phyloP scores from a whole-genome alignment of 2,113 vertebrate species.

The Arvicanthis niloticus region DNA sequence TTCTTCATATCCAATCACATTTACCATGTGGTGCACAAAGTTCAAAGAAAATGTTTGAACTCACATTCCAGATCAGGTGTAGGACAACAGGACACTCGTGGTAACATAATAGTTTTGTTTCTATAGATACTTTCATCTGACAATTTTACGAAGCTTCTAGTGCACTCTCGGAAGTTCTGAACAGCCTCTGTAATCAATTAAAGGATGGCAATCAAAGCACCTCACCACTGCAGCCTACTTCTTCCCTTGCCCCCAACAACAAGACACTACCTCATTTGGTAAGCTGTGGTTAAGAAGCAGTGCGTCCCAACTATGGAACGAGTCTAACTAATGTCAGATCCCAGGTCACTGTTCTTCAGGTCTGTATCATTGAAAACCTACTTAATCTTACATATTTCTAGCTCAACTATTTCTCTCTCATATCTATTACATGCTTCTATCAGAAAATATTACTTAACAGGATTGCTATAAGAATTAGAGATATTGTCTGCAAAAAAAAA shows the following conservation, averaged over 20 bases:
- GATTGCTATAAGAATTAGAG: not conserved
- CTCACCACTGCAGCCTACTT: not conserved
- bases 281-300: not conserved
- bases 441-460: conserved; percentile 29
- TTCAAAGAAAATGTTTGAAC: not conserved
- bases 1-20: not conserved
- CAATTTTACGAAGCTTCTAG: not conserved
- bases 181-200: not conserved
- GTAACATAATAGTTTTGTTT: not conserved
- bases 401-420: not conserved
- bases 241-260: not conserved
- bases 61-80: not conserved
- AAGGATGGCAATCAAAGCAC: not conserved
- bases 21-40: not conserved
- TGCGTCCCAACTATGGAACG: not conserved
- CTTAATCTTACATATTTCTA: conserved; percentile 32
- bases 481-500: not conserved
- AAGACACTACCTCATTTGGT: not conserved
- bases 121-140: not conserved
- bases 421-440: not conserved
- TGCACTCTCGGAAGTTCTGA: not conserved
- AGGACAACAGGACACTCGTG: not conserved
- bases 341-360: not conserved
- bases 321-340: not conserved
- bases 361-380: not conserved